Conservation (phyloP, 2,797 vertebrate genomes). For the Poecilia gillii region DNA sequence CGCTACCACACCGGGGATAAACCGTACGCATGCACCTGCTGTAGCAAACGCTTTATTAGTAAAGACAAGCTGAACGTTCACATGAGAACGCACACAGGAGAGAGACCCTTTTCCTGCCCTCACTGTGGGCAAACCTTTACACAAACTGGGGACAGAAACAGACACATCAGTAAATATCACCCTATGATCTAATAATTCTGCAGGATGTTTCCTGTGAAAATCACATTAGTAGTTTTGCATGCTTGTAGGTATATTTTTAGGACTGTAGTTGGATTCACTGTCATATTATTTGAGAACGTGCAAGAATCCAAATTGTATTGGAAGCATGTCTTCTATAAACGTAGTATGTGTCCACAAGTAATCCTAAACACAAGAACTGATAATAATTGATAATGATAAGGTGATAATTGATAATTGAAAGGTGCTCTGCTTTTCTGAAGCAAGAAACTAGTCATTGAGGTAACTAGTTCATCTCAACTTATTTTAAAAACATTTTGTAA, state of each 20-base stretch:
- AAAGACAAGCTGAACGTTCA: conserved; percentile 76
- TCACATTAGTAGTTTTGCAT: conserved; percentile 25
- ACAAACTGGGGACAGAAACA: conserved; percentile 75
- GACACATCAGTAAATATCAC: conserved; percentile 75
- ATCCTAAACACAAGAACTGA: not conserved
- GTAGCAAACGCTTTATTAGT: conserved; percentile 73
- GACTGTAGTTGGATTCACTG: not conserved
- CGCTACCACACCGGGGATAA: conserved; percentile 78
- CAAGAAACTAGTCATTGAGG: not conserved
- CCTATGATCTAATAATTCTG: not conserved
- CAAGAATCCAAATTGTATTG: conserved; percentile 13
- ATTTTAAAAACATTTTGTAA: too few species aligned
- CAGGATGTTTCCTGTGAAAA: conserved; percentile 6
- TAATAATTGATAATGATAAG: too few species aligned
- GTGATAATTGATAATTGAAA: not conserved
- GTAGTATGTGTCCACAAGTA: not conserved
- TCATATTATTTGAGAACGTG: not conserved
- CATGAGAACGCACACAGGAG: conserved; percentile 77
- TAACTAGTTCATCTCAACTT: not conserved
- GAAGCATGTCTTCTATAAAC: not conserved
- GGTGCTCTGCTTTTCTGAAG: not conserved
- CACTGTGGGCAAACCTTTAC: conserved; percentile 76
- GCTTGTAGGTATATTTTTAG: conserved; percentile 7
- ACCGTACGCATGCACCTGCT: conserved; percentile 70
- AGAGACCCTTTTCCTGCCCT: conserved; percentile 72